Evolutionary conservation across 1,140 invertebrate species (phyloP).

Genomic region (Stratiolaelaps scimitus): DNA sequence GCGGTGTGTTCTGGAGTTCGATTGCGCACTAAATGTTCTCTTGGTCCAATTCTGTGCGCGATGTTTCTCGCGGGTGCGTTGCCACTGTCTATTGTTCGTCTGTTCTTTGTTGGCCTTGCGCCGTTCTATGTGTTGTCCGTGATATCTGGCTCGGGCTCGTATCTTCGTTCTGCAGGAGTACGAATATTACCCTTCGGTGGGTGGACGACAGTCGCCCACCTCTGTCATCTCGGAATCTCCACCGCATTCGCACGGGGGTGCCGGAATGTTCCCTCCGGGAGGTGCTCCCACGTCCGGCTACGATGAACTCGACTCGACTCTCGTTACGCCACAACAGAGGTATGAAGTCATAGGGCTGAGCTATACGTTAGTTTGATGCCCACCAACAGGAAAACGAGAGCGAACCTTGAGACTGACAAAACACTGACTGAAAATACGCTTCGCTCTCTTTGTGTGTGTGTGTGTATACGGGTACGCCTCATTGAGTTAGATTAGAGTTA

Average conservation of each 20-base stretch:
- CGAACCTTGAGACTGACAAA: background rate
- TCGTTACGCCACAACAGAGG: slow-evolving; percentile 51
- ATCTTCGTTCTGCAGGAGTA: slow-evolving; percentile 25
- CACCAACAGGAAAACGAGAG: slow-evolving; percentile 7
- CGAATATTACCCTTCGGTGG: slow-evolving; percentile 29
- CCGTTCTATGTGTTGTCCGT: no score
- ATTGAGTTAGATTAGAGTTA: slow-evolving; percentile 9
- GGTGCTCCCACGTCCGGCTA: slow-evolving; percentile 45
- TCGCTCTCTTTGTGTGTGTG: background rate
- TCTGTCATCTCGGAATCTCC: slow-evolving; percentile 47
- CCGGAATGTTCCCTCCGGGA: slow-evolving; percentile 38
- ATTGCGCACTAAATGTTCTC: no score
- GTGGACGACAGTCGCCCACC: slow-evolving; percentile 31
- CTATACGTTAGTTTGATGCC: slow-evolving; percentile 12
- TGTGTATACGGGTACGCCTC: no score
- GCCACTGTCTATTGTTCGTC: no score
- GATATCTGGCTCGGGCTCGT: background rate
- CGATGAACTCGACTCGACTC: slow-evolving; percentile 51
- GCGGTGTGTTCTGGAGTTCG: no score
- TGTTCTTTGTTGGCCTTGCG: no score
- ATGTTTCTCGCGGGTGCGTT: no score
- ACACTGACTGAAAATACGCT: background rate
- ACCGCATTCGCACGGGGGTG: slow-evolving; percentile 41
- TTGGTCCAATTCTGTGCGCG: no score
- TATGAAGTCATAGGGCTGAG: slow-evolving; percentile 45